phyloP scores from a whole-genome alignment of 2,113 vertebrate genomes.

The Corythornis vintsioides region DNA sequence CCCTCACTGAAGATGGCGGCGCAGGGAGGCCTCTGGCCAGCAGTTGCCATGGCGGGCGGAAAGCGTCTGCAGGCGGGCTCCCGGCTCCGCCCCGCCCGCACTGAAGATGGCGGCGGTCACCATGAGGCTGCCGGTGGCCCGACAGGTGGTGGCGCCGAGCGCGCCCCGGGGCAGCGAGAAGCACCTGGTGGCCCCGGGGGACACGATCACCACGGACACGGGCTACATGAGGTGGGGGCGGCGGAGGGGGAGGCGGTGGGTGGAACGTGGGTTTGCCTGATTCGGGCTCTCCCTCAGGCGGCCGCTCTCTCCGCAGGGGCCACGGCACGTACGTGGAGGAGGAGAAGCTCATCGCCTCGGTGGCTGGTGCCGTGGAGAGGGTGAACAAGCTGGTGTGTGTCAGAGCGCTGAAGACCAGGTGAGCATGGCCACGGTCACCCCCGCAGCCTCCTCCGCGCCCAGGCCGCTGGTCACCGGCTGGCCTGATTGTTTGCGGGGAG shows the following conservation, averaged over 20 bases:
- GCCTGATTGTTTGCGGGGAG: rapidly evolving
- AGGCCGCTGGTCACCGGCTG: neutral
- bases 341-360: constrained; percentile 92
- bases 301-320: constrained; percentile 75
- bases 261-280: rapidly evolving
- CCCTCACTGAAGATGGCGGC: constrained; percentile 21
- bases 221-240: constrained; percentile 91
- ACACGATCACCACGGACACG: constrained; percentile 93
- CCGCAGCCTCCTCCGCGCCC: neutral
- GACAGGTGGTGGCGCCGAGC: constrained; percentile 52
- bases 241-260: neutral
- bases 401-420: constrained; percentile 89
- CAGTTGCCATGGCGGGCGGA: constrained; percentile 1
- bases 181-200: constrained; percentile 91
- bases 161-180: constrained; percentile 63
- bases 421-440: neutral
- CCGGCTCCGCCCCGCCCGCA: neutral
- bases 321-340: constrained; percentile 97
- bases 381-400: constrained; percentile 97
- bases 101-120: constrained; percentile 85
- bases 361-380: constrained; percentile 92
- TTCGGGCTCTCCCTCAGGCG: neutral
- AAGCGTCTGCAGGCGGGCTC: rapidly evolving
- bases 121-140: constrained; percentile 81
- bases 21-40: neutral